Evolutionary conservation across 2,888 invertebrate species (phyloP), one percentile per base, ranked within the genome.

Genomic region (Andricus curvator): DNA sequence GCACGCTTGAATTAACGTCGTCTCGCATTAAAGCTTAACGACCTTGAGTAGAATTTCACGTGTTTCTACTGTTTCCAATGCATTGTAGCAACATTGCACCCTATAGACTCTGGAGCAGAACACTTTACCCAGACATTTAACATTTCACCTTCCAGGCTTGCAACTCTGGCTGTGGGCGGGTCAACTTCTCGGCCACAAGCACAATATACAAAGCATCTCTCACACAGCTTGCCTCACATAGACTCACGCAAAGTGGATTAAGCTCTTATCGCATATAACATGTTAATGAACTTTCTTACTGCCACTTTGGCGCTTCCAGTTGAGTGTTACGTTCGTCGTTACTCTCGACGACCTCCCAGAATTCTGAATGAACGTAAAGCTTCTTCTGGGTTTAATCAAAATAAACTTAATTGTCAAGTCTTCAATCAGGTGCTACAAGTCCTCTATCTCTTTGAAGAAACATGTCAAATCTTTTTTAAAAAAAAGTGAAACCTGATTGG

Each of bases 211-310:
- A 62, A 64, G 62, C 60, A n/a, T 20, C 48, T 74, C 70, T 74
- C 51, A n/a, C 41, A 77, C 41, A 77, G 64, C 22, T 64, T 44
- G 25, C 25, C 62, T 77, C 77, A n/a, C 44, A 48, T 77, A 48
- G 77, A 77, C 60, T 68, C 68, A 60, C 76, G 66, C 77, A 80
- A 82, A 82, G 80, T 82, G 77, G 82, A 82, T 82, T 80, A 82
- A 48, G 44, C 80, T 77, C 64, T 77, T 80, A 77, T 79, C 78
- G 80, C 80, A 78, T 80, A 74, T 70, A 82, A 76, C 78, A 82
- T 82, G 80, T 82, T 82, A 82, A 82, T 82, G 82, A 82, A 82
- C 80, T 80, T 80, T 76, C 78, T 78, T 78, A 79, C 76, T 79
- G 77, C 77, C 74, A 33, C 56, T 56, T 56, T 33, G 33, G 11